Conservation (phyloP, 2,797 vertebrate species). For the Threskiornis aethiopicus region DNA sequence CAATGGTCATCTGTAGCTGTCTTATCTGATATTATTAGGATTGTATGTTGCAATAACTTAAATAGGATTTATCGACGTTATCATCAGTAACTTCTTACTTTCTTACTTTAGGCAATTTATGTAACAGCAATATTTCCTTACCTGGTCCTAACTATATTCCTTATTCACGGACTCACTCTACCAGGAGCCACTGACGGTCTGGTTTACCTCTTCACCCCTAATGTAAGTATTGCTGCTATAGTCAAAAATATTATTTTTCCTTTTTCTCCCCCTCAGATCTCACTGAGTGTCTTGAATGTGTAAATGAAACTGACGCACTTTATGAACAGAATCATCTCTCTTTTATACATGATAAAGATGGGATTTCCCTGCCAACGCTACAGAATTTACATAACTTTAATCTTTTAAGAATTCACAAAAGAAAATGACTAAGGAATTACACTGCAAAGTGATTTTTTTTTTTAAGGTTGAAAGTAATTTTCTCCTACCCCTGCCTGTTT, state of each 20-base stretch:
- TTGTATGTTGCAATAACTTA: not conserved
- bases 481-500: not conserved
- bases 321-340: not conserved
- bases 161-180: conserved; percentile 84
- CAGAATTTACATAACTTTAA: not conserved
- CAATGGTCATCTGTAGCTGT: not conserved
- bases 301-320: not conserved
- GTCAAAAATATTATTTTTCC: not conserved
- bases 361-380: not conserved
- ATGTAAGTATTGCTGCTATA: conserved; percentile 75
- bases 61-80: not conserved
- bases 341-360: not conserved
- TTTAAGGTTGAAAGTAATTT: not conserved
- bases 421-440: not conserved
- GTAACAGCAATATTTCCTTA: conserved; percentile 89
- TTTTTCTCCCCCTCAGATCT: not conserved
- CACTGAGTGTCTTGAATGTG: not conserved
- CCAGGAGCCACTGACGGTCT: conserved; percentile 85
- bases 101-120: conserved; percentile 82
- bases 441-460: not conserved
- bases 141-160: conserved; percentile 87
- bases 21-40: not conserved
- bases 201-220: conserved; percentile 86
- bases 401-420: not conserved
- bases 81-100: not conserved